Evolutionary conservation across 2,113 vertebrate species (phyloP).

Genomic region (Sphaerodactylus townsendi): DNA sequence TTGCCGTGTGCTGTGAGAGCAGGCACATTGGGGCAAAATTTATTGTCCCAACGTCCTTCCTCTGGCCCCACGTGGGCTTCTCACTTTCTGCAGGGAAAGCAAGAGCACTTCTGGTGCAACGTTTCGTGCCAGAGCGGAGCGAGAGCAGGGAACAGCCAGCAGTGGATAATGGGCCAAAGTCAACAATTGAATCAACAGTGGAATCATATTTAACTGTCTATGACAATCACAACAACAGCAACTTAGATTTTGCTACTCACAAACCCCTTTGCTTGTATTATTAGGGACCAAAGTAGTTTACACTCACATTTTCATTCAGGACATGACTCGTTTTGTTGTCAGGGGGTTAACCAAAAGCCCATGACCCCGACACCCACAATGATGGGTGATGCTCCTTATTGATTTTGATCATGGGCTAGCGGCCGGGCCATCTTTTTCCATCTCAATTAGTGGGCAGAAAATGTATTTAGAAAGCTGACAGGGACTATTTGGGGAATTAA

Average conservation of each 20-base stretch:
- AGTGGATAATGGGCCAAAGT: too few relatives aligned
- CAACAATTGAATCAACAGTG: too few relatives aligned
- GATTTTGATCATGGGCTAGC: slow-evolving; percentile 60
- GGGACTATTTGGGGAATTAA: slow-evolving; percentile 82
- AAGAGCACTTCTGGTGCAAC: too few relatives aligned
- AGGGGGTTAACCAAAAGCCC: neutral
- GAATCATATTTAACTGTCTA: too few relatives aligned
- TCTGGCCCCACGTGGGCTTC: too few relatives aligned
- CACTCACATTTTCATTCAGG: neutral
- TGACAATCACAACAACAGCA: neutral
- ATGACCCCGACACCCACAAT: neutral
- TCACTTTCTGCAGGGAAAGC: too few relatives aligned
- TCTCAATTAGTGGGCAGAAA: slow-evolving; percentile 80
- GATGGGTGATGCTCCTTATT: slow-evolving; percentile 48
- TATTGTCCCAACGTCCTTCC: too few relatives aligned
- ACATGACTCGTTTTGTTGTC: neutral
- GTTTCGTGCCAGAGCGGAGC: too few relatives aligned
- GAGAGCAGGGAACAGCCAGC: too few relatives aligned
- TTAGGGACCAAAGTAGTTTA: neutral
- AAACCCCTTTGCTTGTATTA: neutral
- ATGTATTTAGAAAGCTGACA: slow-evolving; percentile 80
- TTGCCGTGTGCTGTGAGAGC: too few relatives aligned
- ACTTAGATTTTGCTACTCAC: neutral
- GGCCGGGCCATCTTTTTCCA: slow-evolving; percentile 73
- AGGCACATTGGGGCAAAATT: too few relatives aligned